Conservation (phyloP, 2,113 vertebrate genomes). For the Melanotaenia duboulayi region DNA sequence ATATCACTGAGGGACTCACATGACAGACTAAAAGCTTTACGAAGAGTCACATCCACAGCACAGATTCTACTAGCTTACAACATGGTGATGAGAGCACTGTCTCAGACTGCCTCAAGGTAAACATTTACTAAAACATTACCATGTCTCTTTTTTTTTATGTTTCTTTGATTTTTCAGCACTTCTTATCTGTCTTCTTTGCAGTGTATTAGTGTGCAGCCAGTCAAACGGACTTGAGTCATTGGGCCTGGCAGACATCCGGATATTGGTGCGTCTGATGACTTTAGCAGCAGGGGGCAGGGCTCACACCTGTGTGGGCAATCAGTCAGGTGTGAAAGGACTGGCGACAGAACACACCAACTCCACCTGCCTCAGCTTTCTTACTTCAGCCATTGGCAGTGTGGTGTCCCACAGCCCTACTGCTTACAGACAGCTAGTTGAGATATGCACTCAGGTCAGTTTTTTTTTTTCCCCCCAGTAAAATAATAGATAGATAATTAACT, state of each 20-base stretch:
- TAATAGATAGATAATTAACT: not conserved
- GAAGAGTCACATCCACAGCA: slow-evolving; percentile 81
- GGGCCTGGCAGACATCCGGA: slow-evolving; percentile 84
- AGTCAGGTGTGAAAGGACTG: slow-evolving; percentile 51
- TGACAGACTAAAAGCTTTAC: slow-evolving; percentile 83
- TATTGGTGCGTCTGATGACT: slow-evolving; percentile 85
- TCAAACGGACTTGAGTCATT: slow-evolving; percentile 83
- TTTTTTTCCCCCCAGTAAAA: not conserved
- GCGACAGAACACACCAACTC: slow-evolving; percentile 67
- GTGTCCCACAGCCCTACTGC: slow-evolving; percentile 81
- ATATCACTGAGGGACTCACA: slow-evolving; percentile 80
- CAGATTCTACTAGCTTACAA: slow-evolving; percentile 86
- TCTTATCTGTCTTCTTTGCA: slow-evolving; percentile 30
- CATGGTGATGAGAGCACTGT: slow-evolving; percentile 85
- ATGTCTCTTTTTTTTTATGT: not conserved
- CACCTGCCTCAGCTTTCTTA: slow-evolving; percentile 82
- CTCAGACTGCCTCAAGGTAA: slow-evolving; percentile 82
- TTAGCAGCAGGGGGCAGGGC: slow-evolving; percentile 81
- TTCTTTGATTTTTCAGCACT: slow-evolving; percentile 23
- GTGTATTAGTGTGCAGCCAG: slow-evolving; percentile 76
- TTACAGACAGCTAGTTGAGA: slow-evolving; percentile 83
- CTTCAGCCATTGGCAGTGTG: slow-evolving; percentile 83
- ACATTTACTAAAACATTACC: not conserved
- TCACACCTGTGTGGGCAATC: slow-evolving; percentile 71
- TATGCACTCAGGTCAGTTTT: slow-evolving; percentile 83